Conservation (phyloP, 2,113 vertebrate species). For the Triplophysa tibetana region DNA sequence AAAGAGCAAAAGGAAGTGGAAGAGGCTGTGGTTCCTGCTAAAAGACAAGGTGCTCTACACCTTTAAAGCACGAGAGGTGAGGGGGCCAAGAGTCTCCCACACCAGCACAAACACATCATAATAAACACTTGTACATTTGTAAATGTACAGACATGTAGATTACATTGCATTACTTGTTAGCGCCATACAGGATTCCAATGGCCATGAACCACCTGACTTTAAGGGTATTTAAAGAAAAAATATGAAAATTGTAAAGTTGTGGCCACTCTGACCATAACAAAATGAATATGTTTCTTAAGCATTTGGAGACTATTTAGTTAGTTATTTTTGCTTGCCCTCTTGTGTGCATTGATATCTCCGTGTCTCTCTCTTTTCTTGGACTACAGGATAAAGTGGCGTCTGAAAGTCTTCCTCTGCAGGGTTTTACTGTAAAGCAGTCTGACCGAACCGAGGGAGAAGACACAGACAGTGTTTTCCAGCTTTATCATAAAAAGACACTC, state of each 20-base stretch:
- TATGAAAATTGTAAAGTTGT: neutral
- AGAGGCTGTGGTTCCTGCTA: constrained; percentile 96
- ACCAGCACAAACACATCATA: constrained; percentile 50
- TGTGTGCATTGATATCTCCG: constrained; percentile 1
- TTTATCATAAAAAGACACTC: constrained; percentile 95
- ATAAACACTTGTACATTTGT: neutral
- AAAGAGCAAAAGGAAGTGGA: constrained; percentile 93
- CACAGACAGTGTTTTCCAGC: constrained; percentile 82
- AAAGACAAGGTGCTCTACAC: constrained; percentile 99
- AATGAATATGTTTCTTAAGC: neutral
- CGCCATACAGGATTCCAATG: neutral
- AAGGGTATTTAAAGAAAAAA: neutral
- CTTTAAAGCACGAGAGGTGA: constrained; percentile 89
- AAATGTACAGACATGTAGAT: neutral
- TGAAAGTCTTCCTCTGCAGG: constrained; percentile 92
- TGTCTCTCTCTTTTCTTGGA: constrained; percentile 1
- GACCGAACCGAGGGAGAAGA: constrained; percentile 79
- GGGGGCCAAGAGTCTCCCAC: constrained; percentile 69
- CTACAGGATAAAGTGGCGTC: constrained; percentile 89
- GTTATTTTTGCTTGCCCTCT: neutral
- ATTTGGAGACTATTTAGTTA: neutral
- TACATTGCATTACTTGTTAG: neutral
- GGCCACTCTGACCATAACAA: neutral
- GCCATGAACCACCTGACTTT: neutral
- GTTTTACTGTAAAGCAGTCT: constrained; percentile 87